phyloP scores from a whole-genome alignment of 2,113 vertebrate genomes.

The Ceratotherium simum region DNA sequence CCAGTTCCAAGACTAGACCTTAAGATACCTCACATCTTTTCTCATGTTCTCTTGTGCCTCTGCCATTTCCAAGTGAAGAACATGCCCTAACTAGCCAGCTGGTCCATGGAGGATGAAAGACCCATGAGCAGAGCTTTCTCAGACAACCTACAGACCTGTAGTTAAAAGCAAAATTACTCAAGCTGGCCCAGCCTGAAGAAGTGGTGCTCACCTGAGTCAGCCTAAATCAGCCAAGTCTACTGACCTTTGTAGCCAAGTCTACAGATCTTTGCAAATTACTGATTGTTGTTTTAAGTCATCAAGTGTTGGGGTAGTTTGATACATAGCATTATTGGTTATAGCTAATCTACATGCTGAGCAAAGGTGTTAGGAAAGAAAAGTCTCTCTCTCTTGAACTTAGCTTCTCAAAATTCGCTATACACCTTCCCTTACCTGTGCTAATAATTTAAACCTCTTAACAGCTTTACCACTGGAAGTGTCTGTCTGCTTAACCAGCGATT shows the following conservation, averaged over 20 bases:
- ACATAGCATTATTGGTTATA: neutral
- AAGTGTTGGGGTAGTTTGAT: neutral
- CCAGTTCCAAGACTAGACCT: neutral
- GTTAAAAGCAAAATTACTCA: neutral
- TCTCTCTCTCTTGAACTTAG: neutral
- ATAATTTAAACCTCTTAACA: constrained; percentile 24
- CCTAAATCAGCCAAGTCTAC: neutral
- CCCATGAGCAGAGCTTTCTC: neutral
- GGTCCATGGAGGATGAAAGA: neutral
- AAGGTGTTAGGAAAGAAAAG: neutral
- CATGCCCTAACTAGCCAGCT: neutral
- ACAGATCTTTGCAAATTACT: neutral
- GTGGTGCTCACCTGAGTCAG: neutral
- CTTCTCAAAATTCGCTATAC: neutral
- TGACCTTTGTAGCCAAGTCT: too few relatives aligned
- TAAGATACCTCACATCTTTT: neutral
- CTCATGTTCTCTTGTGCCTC: neutral
- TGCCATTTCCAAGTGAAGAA: neutral
- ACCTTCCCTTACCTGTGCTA: neutral
- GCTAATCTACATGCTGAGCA: neutral
- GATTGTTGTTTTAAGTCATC: neutral
- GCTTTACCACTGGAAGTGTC: neutral
- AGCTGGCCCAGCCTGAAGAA: neutral
- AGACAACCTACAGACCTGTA: neutral
- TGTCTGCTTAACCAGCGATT: neutral